Conservation (phyloP, 2,888 invertebrate genomes). For the Candidula unifasciata region DNA sequence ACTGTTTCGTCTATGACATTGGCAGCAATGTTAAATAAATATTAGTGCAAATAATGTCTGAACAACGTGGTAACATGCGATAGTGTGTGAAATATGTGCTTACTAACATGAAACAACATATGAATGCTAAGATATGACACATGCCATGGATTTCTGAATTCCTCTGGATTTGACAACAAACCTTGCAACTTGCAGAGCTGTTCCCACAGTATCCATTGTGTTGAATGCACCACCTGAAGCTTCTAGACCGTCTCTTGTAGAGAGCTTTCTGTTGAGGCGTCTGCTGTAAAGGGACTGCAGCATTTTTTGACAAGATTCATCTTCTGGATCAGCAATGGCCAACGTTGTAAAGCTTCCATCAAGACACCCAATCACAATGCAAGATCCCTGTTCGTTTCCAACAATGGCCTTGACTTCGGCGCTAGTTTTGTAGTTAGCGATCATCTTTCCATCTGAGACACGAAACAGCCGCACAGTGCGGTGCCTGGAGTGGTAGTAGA, state of each 20-base stretch:
- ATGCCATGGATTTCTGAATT: constrained; percentile 71
- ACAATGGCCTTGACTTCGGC: constrained; percentile 75
- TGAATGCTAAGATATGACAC: constrained; percentile 64
- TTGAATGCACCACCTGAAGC: constrained; percentile 62
- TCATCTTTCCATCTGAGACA: constrained; percentile 90
- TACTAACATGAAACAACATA: not conserved
- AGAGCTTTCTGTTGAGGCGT: constrained; percentile 58
- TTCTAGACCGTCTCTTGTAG: constrained; percentile 53
- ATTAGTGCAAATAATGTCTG: no score
- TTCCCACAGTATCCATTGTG: constrained; percentile 69
- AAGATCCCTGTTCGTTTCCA: constrained; percentile 72
- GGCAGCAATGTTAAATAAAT: no score
- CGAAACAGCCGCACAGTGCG: constrained; percentile 95
- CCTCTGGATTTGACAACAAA: constrained; percentile 74
- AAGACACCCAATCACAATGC: constrained; percentile 88
- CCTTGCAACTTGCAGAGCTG: constrained; percentile 73
- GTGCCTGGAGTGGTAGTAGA: constrained; percentile 97
- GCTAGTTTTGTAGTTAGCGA: constrained; percentile 86
- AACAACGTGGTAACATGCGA: no score
- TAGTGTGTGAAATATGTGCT: no score
- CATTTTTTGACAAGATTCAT: constrained; percentile 68
- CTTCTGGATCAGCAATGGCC: constrained; percentile 84
- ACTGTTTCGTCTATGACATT: no score
- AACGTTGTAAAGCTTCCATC: constrained; percentile 96
- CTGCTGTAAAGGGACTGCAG: constrained; percentile 70